Percentiles rank a stretch among this genome's conserved stretches.
Conservation (phyloP, 1,140 invertebrate species). For the Thaumatotibia leucotreta region DNA sequence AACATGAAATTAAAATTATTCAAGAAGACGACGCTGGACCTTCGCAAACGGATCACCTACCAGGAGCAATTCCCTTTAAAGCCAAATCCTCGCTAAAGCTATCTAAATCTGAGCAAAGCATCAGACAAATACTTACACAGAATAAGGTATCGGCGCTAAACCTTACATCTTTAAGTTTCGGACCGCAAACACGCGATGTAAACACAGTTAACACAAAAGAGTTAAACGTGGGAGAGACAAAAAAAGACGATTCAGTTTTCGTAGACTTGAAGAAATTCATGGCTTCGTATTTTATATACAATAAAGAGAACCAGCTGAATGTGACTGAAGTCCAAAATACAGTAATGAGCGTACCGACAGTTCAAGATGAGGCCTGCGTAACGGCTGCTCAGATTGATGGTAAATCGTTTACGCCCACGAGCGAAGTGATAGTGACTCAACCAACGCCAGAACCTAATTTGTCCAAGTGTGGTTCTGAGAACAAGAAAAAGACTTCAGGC, state of each 20-base stretch:
- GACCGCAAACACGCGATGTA: constrained; percentile 23
- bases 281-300: constrained; percentile 55
- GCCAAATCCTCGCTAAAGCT: constrained; percentile 34
- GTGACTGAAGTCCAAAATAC: constrained; percentile 32
- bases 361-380: constrained; percentile 26
- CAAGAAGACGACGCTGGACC: constrained; percentile 52
- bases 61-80: constrained; percentile 39
- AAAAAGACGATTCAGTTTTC: constrained; percentile 40
- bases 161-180: constrained; percentile 41
- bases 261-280: constrained; percentile 59
- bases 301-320: constrained; percentile 30
- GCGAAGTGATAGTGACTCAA: constrained; percentile 41
- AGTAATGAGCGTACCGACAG: constrained; percentile 30
- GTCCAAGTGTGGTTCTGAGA: constrained; percentile 35
- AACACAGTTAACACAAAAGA: constrained; percentile 43
- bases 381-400: constrained; percentile 20
- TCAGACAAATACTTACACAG: constrained; percentile 50
- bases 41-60: constrained; percentile 40
- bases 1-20: constrained; percentile 19
- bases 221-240: constrained; percentile 39
- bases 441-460: constrained; percentile 29
- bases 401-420: constrained; percentile 11
- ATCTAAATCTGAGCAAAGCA: constrained; percentile 65
- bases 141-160: constrained; percentile 57
- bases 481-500: constrained; percentile 48